Evolutionary conservation across 2,888 invertebrate species (phyloP).

Genomic region (Noctua comes): DNA sequence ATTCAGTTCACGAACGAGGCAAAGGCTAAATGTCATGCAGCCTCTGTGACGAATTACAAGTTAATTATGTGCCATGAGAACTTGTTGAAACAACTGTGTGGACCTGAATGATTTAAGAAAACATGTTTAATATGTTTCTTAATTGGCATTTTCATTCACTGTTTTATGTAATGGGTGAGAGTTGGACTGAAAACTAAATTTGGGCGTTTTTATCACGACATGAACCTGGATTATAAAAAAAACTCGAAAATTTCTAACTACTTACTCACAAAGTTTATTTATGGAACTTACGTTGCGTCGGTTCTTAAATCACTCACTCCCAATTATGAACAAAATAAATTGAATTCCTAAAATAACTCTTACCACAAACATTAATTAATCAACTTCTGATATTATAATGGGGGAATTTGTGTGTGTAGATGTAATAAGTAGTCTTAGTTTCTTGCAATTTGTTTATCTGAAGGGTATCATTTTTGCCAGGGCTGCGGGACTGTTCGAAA

Average conservation of each 20-base stretch:
- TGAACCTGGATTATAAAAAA: neutral
- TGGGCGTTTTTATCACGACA: neutral
- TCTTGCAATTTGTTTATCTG: neutral
- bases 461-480: too few species aligned
- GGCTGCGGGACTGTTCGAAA: too few species aligned
- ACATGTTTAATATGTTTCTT: conserved; percentile 8
- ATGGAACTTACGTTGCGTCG: neutral
- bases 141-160: conserved; percentile 29
- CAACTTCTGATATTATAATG: neutral
- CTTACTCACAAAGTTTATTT: neutral
- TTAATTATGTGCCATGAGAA: conserved; percentile 43
- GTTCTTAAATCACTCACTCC: neutral
- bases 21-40: conserved; percentile 60
- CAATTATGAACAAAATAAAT: neutral
- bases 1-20: conserved; percentile 63
- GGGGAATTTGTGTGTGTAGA: neutral
- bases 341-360: neutral
- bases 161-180: conserved; percentile 6
- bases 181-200: neutral
- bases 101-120: conserved; percentile 10
- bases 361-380: neutral
- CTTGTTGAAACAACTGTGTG: conserved; percentile 17
- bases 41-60: conserved; percentile 50
- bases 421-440: neutral
- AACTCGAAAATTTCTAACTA: neutral